Evolutionary conservation across 2,888 invertebrate genomes (phyloP), one percentile per base, ranked within the genome.

Genomic region (Drosophila planitibia): DNA sequence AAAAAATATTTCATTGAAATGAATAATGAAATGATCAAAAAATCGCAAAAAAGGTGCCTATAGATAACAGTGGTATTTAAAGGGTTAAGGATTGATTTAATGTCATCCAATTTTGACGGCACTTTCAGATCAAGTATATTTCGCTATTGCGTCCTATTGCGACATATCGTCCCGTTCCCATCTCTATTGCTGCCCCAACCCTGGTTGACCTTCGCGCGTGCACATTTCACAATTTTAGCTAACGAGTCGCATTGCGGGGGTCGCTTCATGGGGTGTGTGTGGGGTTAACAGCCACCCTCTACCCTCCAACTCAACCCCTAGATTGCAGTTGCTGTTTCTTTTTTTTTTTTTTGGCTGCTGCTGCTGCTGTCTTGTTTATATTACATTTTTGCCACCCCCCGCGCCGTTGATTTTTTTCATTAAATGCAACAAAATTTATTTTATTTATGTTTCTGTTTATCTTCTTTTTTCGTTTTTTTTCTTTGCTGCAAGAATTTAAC

Each of bases 221-320:
- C 84, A 89, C 84, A 86, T 86, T 89, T 86, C 84, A 70, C 82
- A 79, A 85, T 81, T 89, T 74, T 41, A 74, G 84, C 89, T 89
- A 85, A 85, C 89, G 89, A 85, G 87, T 59, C 84, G 54, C 65
- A 58, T 22, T 68, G 52, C 33, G 61, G 53, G 78, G 37, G 51
- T 33, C 58, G 44, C 44, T 32, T 59, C 12, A n/a, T 44, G 28
- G 33, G 19, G 22, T 9, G 19, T 10, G 19, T 10, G 37, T 25
- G 55, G 41, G 55, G 16, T 53, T 55, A 55, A 28, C 37, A 28
- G 30, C 28, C 57, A 55, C 22, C 63, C 49, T 25, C 41, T 70
- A 60, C 44, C 59, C 64, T 37, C 59, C 67, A 47, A 59, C 55
- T 55, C 51, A 54, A 35, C 47, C 44, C 55, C 58, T 44, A 51